Percentiles rank a stretch among this genome's conserved stretches.
phyloP scores from a whole-genome alignment of 2,113 vertebrate species.

The Toxostoma redivivum region DNA sequence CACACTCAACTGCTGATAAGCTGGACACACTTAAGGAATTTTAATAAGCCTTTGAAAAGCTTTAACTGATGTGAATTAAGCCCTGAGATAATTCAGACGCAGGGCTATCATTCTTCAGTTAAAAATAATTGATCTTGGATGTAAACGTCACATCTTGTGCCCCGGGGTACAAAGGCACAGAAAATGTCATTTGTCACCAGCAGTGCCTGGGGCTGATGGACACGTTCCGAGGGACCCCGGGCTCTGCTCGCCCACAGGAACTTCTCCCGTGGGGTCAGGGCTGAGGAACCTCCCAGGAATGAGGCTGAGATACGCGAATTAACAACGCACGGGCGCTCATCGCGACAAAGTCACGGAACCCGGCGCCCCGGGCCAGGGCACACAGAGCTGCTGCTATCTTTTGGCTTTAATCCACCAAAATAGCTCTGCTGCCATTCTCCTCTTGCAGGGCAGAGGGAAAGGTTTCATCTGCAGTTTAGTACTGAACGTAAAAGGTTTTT shows the following conservation, averaged over 20 bases:
- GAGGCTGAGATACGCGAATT: background rate
- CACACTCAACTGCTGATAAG: constrained; percentile 66
- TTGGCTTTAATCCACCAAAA: background rate
- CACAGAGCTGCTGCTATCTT: background rate
- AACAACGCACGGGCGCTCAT: background rate
- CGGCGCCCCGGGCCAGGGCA: background rate
- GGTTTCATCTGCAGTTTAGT: background rate
- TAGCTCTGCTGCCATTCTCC: background rate
- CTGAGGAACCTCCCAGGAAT: background rate
- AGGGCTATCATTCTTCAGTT: constrained; percentile 39
- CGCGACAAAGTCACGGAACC: background rate
- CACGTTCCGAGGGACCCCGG: fast-evolving
- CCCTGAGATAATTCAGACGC: background rate
- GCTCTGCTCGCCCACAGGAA: background rate
- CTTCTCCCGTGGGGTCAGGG: background rate
- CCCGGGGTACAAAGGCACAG: background rate
- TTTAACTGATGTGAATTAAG: constrained; percentile 64
- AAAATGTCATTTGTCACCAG: constrained; percentile 41
- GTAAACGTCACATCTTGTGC: background rate
- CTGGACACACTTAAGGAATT: constrained; percentile 62
- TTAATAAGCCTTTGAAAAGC: constrained; percentile 64
- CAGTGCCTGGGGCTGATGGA: background rate
- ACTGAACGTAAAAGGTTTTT: background rate
- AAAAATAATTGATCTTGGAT: constrained; percentile 59
- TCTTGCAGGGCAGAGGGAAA: background rate